Evolutionary conservation across 2,888 invertebrate species (phyloP).

Genomic region (Beris morrisii): DNA sequence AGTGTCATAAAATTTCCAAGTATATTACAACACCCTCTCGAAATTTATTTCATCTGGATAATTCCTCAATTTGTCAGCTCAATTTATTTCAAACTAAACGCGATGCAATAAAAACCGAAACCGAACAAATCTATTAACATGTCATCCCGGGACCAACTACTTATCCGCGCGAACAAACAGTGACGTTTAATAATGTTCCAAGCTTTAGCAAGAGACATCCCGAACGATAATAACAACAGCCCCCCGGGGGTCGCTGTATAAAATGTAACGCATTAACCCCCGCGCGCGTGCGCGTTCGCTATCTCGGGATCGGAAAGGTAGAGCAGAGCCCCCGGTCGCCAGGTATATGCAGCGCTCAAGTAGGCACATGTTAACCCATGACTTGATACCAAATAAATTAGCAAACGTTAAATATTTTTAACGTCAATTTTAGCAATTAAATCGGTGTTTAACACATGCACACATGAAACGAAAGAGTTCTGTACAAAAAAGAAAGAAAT

Average conservation of each 20-base stretch:
- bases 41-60: too few species aligned
- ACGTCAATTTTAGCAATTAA: slow-evolving; percentile 12
- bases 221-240: slow-evolving; percentile 1
- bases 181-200: neutral
- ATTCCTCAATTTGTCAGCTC: too few species aligned
- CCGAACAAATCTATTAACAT: slow-evolving; percentile 1
- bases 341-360: neutral
- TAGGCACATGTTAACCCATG: slow-evolving; percentile 7
- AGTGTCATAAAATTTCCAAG: too few species aligned
- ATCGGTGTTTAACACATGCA: slow-evolving; percentile 1
- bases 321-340: neutral
- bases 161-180: neutral
- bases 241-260: neutral
- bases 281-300: neutral
- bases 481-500: too few species aligned
- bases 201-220: neutral
- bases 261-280: neutral
- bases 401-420: slow-evolving; percentile 15
- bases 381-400: slow-evolving; percentile 5
- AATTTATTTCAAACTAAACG: too few species aligned
- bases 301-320: too few species aligned
- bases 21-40: too few species aligned
- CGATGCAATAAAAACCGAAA: too few species aligned
- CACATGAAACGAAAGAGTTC: too few species aligned
- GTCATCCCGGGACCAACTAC: neutral